Conservation (phyloP, 2,113 vertebrate species). For the Phrynosoma blainvillii region DNA sequence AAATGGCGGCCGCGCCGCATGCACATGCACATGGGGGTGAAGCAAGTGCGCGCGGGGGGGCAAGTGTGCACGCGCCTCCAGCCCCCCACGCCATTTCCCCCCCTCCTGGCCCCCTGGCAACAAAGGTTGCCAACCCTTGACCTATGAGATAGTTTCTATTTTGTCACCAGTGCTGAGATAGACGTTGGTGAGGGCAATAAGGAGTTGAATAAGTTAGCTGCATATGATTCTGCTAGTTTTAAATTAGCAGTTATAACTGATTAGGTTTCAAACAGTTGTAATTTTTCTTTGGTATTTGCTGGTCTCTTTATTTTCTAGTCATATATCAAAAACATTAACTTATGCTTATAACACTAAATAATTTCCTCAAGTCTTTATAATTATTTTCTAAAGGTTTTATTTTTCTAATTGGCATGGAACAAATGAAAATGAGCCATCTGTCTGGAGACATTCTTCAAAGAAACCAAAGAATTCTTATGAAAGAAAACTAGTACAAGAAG, state of each 20-base stretch:
- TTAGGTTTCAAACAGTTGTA: not conserved
- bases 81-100: no score
- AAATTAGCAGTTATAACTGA: not conserved
- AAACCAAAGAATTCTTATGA: constrained; percentile 81
- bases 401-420: constrained; percentile 98
- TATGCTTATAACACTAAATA: accelerated
- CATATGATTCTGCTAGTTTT: not conserved
- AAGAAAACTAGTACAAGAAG: constrained; percentile 80
- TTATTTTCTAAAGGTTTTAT: constrained; percentile 83
- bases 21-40: no score
- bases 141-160: not conserved
- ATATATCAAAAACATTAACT: not conserved
- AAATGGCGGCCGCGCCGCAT: no score
- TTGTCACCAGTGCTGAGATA: not conserved
- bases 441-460: constrained; percentile 91
- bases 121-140: no score
- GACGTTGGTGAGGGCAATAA: not conserved
- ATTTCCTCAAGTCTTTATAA: not conserved
- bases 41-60: no score
- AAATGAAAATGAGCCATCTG: constrained; percentile 87
- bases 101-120: no score
- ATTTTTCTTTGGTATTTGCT: not conserved
- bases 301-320: not conserved
- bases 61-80: no score
- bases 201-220: not conserved